These are phyloP conservation scores for Sciurus niger DNA, from an alignment of 2,113 vertebrate genomes.

Conservation along the genomic window DNA sequence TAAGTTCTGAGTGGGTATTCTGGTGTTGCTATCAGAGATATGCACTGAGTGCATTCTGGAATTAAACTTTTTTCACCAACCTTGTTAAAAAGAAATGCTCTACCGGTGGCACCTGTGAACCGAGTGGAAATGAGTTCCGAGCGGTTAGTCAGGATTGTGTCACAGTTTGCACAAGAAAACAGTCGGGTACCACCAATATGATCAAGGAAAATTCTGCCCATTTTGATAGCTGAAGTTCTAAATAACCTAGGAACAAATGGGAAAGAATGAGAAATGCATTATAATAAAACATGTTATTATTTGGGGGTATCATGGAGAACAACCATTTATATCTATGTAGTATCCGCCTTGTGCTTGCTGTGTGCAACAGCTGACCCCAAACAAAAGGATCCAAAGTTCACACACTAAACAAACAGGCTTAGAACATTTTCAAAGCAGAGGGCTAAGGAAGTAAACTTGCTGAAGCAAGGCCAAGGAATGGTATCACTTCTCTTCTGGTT, in stretches of 20 bases:
- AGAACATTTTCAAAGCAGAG: conserved; percentile 42
- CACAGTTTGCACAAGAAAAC: conserved; percentile 98
- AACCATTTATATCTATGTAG: not conserved
- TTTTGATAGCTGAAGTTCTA: conserved; percentile 84
- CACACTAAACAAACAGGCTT: conserved; percentile 8
- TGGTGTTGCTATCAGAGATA: not conserved
- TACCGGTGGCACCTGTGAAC: conserved; percentile 97
- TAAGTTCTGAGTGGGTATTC: not conserved
- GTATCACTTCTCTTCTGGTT: conserved; percentile 27
- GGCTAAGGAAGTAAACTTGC: conserved; percentile 23
- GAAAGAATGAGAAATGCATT: conserved; percentile 69
- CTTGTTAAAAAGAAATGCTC: conserved; percentile 99
- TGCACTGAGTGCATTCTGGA: not conserved
- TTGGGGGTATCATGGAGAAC: not conserved
- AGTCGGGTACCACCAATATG: conserved; percentile 99
- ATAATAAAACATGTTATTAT: not conserved
- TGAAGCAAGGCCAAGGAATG: conserved; percentile 53
- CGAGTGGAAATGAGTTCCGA: conserved; percentile 98
- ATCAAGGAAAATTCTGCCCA: conserved; percentile 99
- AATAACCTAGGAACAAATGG: conserved; percentile 85
- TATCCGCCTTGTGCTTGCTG: not conserved
- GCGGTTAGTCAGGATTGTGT: conserved; percentile 98
- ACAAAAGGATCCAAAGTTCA: conserved; percentile 53
- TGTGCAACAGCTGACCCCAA: conserved; percentile 28
- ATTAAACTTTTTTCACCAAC: conserved; percentile 85